phyloP scores from a whole-genome alignment of 1,140 invertebrate genomes.

The Macrocentrus cingulum region DNA sequence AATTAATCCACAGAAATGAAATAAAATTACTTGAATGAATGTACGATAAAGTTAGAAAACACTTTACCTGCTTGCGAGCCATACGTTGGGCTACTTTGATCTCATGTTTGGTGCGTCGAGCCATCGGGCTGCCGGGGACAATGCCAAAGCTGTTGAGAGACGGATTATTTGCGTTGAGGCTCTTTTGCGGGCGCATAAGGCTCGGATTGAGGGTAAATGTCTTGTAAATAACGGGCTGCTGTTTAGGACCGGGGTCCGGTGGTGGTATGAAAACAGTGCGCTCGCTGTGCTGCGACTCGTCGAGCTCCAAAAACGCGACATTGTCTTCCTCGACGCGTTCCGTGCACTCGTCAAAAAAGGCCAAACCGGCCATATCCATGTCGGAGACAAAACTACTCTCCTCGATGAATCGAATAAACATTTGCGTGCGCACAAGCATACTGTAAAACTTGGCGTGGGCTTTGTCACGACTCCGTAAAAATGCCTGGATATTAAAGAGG shows the following conservation, averaged over 20 bases:
- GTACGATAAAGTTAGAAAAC: no score
- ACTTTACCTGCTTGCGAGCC: constrained; percentile 69
- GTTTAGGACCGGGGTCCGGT: constrained; percentile 73
- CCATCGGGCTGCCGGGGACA: constrained; percentile 85
- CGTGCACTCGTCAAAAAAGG: constrained; percentile 98
- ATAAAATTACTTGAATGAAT: no score
- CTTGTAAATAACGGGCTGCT: constrained; percentile 47
- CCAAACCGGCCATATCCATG: constrained; percentile 81
- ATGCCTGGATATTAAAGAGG: constrained; percentile 91
- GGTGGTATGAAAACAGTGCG: constrained; percentile 93
- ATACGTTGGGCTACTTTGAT: constrained; percentile 88
- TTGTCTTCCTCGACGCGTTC: constrained; percentile 72
- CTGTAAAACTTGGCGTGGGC: constrained; percentile 89
- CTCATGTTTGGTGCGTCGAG: constrained; percentile 91
- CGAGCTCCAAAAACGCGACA: constrained; percentile 71
- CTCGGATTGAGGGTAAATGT: constrained; percentile 62
- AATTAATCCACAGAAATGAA: constrained; percentile 23
- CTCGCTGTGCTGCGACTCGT: constrained; percentile 77
- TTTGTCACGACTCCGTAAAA: constrained; percentile 72
- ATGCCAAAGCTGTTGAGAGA: constrained; percentile 50
- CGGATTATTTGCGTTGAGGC: constrained; percentile 48
- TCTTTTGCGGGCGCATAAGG: constrained; percentile 61
- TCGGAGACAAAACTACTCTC: constrained; percentile 98
- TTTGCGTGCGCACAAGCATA: constrained; percentile 89
- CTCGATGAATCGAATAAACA: constrained; percentile 98